Percentiles rank a stretch among this genome's conserved stretches.
phyloP scores from a whole-genome alignment of 2,113 vertebrate genomes.

The Oncorhynchus keta region DNA sequence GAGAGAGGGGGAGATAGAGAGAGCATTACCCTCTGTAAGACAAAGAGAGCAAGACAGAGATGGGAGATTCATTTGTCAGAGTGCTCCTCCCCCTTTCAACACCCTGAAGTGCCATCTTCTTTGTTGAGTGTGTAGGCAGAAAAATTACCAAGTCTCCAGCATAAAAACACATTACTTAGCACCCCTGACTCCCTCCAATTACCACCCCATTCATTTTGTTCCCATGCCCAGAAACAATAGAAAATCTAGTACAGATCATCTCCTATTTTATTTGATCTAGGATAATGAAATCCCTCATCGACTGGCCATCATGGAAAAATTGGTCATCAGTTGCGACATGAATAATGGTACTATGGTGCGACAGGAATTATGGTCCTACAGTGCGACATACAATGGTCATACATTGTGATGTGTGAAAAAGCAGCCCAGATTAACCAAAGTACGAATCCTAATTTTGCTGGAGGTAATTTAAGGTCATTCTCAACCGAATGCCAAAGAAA shows the following conservation, averaged over 20 bases:
- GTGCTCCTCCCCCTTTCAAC: constrained; percentile 30
- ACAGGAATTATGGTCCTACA: too few relatives aligned
- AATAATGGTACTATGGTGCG: too few relatives aligned
- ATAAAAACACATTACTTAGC: constrained; percentile 55
- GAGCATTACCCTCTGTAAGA: not conserved
- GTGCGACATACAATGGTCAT: too few relatives aligned
- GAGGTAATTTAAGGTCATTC: too few relatives aligned
- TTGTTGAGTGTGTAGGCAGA: constrained; percentile 48
- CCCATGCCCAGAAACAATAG: constrained; percentile 62
- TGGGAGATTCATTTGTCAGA: constrained; percentile 36
- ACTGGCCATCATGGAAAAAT: too few relatives aligned
- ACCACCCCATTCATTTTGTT: not conserved
- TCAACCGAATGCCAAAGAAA: too few relatives aligned
- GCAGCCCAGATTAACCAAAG: too few relatives aligned
- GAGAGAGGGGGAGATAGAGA: not conserved
- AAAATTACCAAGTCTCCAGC: constrained; percentile 1
- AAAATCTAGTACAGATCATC: not conserved
- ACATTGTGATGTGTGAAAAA: too few relatives aligned
- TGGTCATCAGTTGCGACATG: too few relatives aligned
- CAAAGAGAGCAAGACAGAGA: constrained; percentile 41
- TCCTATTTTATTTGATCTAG: constrained; percentile 45
- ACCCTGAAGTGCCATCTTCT: constrained; percentile 2
- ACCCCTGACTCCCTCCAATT: not conserved
- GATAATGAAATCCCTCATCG: constrained; percentile 30
- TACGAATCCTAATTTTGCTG: too few relatives aligned